Evolutionary conservation across 1,140 invertebrate species (phyloP).

Genomic region (Drosophila paulistorum): DNA sequence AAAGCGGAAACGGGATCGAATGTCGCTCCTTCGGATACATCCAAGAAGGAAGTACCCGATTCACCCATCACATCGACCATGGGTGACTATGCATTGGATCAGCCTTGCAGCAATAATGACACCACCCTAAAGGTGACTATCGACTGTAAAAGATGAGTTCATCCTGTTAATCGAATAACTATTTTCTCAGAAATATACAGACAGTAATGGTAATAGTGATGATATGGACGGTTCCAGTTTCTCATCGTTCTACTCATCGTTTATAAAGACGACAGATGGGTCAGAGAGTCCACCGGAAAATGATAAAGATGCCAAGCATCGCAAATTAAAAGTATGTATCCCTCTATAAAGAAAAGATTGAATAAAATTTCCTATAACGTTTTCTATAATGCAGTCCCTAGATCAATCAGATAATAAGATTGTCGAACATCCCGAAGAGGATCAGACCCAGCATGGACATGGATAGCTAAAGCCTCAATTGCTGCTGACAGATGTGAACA

Average conservation of each 20-base stretch:
- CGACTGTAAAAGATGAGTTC: too few relatives aligned
- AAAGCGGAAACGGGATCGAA: conserved; percentile 87
- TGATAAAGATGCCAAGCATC: conserved; percentile 71
- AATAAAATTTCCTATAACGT: too few relatives aligned
- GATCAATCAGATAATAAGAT: conserved; percentile 39
- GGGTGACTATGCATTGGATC: conserved; percentile 61
- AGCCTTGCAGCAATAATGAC: conserved; percentile 40
- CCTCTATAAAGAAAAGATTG: too few relatives aligned
- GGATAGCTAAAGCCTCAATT: conserved; percentile 45
- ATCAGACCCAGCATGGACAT: conserved; percentile 73
- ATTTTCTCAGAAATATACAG: conserved; percentile 57
- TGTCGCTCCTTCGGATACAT: conserved; percentile 84
- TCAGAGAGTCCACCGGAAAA: conserved; percentile 77
- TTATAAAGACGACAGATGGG: conserved; percentile 84
- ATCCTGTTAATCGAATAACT: too few relatives aligned
- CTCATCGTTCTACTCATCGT: conserved; percentile 85
- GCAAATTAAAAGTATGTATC: conserved; percentile 62
- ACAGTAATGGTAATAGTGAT: conserved; percentile 82
- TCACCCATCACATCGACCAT: conserved; percentile 82
- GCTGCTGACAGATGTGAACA: conserved; percentile 41
- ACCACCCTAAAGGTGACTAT: conserved; percentile 43
- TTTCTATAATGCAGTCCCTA: conserved; percentile 18
- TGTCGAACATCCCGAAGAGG: conserved; percentile 71
- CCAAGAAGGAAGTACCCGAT: conserved; percentile 84
- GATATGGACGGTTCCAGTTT: conserved; percentile 84